Evolutionary conservation across 30 jellyfish, hydroid and myxozoan genomes (phyloP).

Genomic region (Aurelia sp.): DNA sequence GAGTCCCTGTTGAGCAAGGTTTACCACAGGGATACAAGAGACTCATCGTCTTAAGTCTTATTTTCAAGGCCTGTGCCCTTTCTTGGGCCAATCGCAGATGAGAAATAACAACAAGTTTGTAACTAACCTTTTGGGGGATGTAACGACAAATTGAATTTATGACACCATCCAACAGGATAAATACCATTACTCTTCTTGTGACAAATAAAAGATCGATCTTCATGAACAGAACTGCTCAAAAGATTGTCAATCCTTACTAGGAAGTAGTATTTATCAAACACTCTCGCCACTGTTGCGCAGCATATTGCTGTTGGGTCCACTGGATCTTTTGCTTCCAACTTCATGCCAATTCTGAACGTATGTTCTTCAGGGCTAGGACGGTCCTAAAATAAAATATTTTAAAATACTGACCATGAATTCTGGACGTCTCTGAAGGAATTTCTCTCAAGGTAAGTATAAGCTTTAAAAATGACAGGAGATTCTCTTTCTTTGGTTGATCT

Average conservation of each 20-base stretch:
- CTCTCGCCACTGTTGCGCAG: slow-evolving; percentile 95
- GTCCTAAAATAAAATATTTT: slow-evolving; percentile 10
- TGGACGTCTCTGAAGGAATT: too few relatives aligned
- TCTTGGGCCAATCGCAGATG: too few relatives aligned
- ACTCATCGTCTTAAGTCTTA: too few relatives aligned
- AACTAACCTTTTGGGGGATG: slow-evolving; percentile 91
- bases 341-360: slow-evolving; percentile 87
- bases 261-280: slow-evolving; percentile 77
- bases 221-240: slow-evolving; percentile 82
- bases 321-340: slow-evolving; percentile 96
- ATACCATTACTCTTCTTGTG: slow-evolving; percentile 77
- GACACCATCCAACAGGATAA: slow-evolving; percentile 97
- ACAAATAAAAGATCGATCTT: slow-evolving; percentile 88
- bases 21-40: too few relatives aligned
- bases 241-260: slow-evolving; percentile 92
- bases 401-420: too few relatives aligned
- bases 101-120: too few relatives aligned
- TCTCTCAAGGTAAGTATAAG: too few relatives aligned
- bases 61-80: too few relatives aligned
- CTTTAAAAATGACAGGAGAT: too few relatives aligned
- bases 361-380: slow-evolving; percentile 62
- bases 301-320: slow-evolving; percentile 83
- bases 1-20: too few relatives aligned
- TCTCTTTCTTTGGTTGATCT: too few relatives aligned
- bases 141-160: slow-evolving; percentile 68